A percentile compares a stretch with the other conserved stretches of the same genome.
Evolutionary conservation across 1,140 invertebrate species (phyloP).

Genomic region (Heliconius hermathena): DNA sequence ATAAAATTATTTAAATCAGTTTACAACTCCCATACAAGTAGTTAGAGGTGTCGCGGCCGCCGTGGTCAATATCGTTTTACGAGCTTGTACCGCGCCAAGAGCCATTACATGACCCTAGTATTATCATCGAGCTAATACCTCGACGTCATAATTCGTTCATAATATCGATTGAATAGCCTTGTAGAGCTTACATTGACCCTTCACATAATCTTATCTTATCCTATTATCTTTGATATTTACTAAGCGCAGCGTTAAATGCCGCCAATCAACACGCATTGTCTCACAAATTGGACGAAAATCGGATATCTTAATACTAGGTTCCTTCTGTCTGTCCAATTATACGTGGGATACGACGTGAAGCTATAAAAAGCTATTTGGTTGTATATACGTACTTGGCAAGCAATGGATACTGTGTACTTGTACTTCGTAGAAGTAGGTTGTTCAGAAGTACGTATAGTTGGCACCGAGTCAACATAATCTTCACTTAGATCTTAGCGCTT

Average conservation of each 20-base stretch:
- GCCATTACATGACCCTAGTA: conserved; percentile 29
- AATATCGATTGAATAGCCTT: not conserved
- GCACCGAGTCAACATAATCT: conserved; percentile 19
- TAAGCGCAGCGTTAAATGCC: too few relatives aligned
- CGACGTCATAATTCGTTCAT: conserved; percentile 6
- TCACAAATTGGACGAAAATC: too few relatives aligned
- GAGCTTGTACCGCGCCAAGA: conserved; percentile 18
- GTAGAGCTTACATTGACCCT: not conserved
- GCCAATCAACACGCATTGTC: too few relatives aligned
- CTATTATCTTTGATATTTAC: too few relatives aligned
- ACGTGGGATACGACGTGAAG: too few relatives aligned
- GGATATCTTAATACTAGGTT: too few relatives aligned
- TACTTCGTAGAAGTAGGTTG: not conserved
- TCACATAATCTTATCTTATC: too few relatives aligned
- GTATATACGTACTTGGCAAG: not conserved
- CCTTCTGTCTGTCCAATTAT: too few relatives aligned
- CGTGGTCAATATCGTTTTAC: conserved; percentile 27
- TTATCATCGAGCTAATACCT: conserved; percentile 5
- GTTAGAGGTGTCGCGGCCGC: conserved; percentile 7
- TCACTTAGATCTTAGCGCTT: conserved; percentile 20
- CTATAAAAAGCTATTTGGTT: too few relatives aligned
- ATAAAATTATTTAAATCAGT: conserved; percentile 15
- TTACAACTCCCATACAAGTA: conserved; percentile 6
- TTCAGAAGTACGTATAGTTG: not conserved
- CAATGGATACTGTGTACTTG: not conserved